Evolutionary conservation across 1,140 invertebrate species (phyloP).

Genomic region (Hyles euphorbiae): DNA sequence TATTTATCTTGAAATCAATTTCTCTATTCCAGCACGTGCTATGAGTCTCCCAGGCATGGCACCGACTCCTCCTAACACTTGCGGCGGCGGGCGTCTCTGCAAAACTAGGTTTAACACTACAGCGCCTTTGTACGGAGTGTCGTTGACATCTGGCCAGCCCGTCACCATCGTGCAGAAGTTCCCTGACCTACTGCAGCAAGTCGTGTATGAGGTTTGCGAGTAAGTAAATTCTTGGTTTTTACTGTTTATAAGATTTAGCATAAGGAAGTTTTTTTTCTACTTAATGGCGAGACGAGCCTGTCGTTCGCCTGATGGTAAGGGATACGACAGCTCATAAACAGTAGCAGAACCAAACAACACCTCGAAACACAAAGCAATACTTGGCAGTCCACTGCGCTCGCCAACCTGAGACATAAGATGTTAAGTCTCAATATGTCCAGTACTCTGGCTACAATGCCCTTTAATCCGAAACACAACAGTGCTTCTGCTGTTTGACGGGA

Average conservation of each 20-base stretch:
- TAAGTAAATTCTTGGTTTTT: conserved; percentile 52
- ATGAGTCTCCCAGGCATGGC: conserved; percentile 40
- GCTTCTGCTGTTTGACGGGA: too few relatives aligned
- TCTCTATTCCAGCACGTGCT: conserved; percentile 54
- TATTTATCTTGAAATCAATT: neutral
- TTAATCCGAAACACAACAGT: too few relatives aligned
- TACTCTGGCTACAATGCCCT: too few relatives aligned
- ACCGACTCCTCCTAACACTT: conserved; percentile 40
- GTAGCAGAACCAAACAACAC: too few relatives aligned
- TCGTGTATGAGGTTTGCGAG: conserved; percentile 93
- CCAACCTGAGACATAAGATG: too few relatives aligned
- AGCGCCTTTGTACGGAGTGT: conserved; percentile 94
- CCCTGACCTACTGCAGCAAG: conserved; percentile 94
- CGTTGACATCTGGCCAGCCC: conserved; percentile 91
- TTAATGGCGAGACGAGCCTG: too few relatives aligned
- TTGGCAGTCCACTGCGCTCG: too few relatives aligned
- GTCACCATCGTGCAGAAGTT: conserved; percentile 97
- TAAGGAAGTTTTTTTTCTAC: too few relatives aligned
- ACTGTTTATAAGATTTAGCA: neutral
- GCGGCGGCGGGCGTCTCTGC: conserved; percentile 86
- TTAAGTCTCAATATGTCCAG: too few relatives aligned
- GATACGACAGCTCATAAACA: too few relatives aligned
- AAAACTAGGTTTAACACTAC: conserved; percentile 94
- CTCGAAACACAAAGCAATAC: too few relatives aligned
- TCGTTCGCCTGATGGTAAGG: too few relatives aligned